phyloP scores from a whole-genome alignment of 2,888 invertebrate genomes.

The Scelioninae gen. 2 region DNA sequence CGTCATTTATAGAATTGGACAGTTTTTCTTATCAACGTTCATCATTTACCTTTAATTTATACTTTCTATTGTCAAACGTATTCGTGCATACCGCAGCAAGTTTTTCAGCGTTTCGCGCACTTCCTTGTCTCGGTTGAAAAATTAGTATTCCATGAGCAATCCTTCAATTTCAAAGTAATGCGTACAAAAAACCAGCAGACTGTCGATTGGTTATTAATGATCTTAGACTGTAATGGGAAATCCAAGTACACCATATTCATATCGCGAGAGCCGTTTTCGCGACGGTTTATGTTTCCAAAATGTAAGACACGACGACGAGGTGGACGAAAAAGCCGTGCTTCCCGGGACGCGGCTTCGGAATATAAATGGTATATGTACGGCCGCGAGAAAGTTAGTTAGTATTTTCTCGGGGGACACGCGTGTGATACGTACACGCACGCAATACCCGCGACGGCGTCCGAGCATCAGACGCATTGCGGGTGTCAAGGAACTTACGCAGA shows the following conservation, averaged over 20 bases:
- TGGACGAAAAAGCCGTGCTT: conserved; percentile 58
- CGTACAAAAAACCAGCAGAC: conserved; percentile 8
- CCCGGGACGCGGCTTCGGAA: conserved; percentile 54
- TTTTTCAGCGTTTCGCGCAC: not conserved
- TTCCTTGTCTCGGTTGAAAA: too few species aligned
- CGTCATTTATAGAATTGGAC: too few species aligned
- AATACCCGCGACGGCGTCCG: conserved; percentile 41
- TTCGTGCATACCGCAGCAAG: not conserved
- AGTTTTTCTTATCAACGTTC: too few species aligned
- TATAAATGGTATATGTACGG: conserved; percentile 56
- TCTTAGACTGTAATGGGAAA: conserved; percentile 42
- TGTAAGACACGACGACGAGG: conserved; percentile 48
- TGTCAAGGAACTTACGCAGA: conserved; percentile 56
- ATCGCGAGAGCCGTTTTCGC: conserved; percentile 43
- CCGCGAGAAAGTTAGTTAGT: conserved; percentile 57
- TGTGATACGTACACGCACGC: conserved; percentile 61
- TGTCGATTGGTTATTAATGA: conserved; percentile 22
- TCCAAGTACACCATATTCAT: conserved; percentile 23
- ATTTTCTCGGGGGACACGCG: conserved; percentile 65
- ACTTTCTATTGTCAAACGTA: not conserved
- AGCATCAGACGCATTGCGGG: conserved; percentile 42
- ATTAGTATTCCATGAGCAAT: conserved; percentile 2
- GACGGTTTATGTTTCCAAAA: conserved; percentile 45
- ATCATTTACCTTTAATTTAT: too few species aligned
- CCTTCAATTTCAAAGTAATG: conserved; percentile 3